phyloP scores from a whole-genome alignment of 2,888 invertebrate species.

The Polydrusus cervinus region DNA sequence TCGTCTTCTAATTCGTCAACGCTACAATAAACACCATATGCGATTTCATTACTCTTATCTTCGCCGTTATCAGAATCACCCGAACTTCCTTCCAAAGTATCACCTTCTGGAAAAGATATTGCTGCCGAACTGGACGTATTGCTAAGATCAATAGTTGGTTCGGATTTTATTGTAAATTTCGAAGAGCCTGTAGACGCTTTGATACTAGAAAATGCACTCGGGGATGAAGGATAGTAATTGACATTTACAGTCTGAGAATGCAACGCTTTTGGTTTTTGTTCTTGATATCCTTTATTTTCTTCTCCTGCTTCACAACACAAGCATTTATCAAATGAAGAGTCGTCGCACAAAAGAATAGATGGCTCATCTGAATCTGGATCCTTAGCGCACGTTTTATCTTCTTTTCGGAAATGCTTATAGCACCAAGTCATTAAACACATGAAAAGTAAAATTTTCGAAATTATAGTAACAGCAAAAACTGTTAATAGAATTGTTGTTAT shows the following conservation, averaged over 20 bases:
- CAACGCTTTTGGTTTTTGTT: constrained; percentile 22
- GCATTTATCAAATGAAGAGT: constrained; percentile 50
- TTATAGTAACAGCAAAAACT: constrained; percentile 62
- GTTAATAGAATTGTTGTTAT: constrained; percentile 65
- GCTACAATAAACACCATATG: constrained; percentile 45
- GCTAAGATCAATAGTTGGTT: constrained; percentile 40
- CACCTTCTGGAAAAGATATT: constrained; percentile 44
- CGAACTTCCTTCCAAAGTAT: constrained; percentile 16
- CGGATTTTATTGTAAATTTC: constrained; percentile 31
- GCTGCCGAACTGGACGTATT: constrained; percentile 39
- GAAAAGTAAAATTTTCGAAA: constrained; percentile 62
- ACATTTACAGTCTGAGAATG: constrained; percentile 56
- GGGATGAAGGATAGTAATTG: constrained; percentile 47
- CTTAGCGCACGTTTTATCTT: constrained; percentile 45
- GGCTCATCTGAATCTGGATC: constrained; percentile 52
- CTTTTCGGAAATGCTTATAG: constrained; percentile 58
- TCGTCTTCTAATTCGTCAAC: constrained; percentile 29
- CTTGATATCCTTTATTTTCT: constrained; percentile 27
- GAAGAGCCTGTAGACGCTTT: constrained; percentile 39
- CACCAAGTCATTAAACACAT: constrained; percentile 65
- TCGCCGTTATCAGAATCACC: constrained; percentile 21
- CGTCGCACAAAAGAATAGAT: constrained; percentile 54
- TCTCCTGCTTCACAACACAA: constrained; percentile 45
- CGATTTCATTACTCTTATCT: constrained; percentile 27
- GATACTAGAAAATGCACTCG: constrained; percentile 49